Evolutionary conservation across 2,797 vertebrate species (phyloP), one percentile per base, ranked within the genome.

Genomic region (Leucoraja ocellata): DNA sequence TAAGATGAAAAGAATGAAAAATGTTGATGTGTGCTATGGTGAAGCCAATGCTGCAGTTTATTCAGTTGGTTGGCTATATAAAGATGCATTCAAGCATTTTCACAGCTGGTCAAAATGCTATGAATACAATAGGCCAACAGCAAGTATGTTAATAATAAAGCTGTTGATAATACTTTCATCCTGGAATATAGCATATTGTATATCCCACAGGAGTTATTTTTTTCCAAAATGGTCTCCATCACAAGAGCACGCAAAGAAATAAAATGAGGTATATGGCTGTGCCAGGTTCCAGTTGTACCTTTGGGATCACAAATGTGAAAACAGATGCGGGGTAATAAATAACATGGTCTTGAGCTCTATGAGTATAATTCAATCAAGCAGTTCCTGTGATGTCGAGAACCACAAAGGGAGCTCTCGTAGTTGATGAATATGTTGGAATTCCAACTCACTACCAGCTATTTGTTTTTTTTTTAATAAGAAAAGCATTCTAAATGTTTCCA

Each of bases 221-320:
- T 54, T 83, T 8, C 80, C 65, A 32, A 68, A 36, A 36, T 68
- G 7, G 8, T 88, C 63, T 68, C 84, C 63, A 65, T 65, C 84
- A 68, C n/a, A 88, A 63, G 61, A 65, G n/a, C 84, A 36, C 6
- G 5, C 4, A 63, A 65, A 36, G 61, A 88, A 88, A 88, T 63
- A 88, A 65, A 88, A 68, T 68, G 63, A 68, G 63, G 61, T 68
- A 68, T 68, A 16, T 88, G 16, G 18, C 16, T n/a, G 14, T 88
- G 63, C 84, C 11, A 36, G 84, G 63, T 88, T 36, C 63, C 65
- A 68, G 65, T 68, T 16, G 61, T 88, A 63, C 63, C n/a, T 88
- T 68, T 65, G 63, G n/a, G 84, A 88, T 88, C 28, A 88, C 6
- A 88, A 8, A 88, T 88, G 84, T 68, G 84, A 68, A 88, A 88